A percentile compares a stretch with the other conserved stretches of the same genome.
phyloP scores from a whole-genome alignment of 1,140 invertebrate genomes.

The Aphaenogaster rudis region DNA sequence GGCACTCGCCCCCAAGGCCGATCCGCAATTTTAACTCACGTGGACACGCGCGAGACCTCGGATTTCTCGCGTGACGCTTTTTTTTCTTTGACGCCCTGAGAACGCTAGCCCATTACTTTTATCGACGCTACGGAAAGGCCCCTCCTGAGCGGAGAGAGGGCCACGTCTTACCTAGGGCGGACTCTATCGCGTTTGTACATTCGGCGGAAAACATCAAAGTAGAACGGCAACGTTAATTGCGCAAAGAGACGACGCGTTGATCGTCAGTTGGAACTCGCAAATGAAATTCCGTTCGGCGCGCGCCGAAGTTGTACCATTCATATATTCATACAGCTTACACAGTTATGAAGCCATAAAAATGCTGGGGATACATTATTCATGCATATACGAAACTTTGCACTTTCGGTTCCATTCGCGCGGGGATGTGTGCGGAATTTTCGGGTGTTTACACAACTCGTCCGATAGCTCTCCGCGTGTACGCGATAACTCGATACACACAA shows the following conservation, averaged over 20 bases:
- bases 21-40: conserved; percentile 62
- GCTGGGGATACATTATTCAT: neutral
- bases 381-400: neutral
- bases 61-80: conserved; percentile 42
- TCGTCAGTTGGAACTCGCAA: neutral
- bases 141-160: neutral
- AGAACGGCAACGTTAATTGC: neutral
- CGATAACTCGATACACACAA: neutral
- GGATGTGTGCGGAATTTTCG: neutral
- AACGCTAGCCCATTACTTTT: conserved; percentile 13
- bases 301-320: neutral
- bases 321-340: neutral
- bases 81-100: conserved; percentile 13
- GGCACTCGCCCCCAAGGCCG: conserved; percentile 54
- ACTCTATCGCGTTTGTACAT: neutral
- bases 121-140: neutral
- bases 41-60: conserved; percentile 53
- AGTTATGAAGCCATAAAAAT: conserved; percentile 14
- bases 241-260: neutral
- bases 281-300: neutral
- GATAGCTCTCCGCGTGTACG: neutral
- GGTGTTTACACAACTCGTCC: conserved; percentile 16
- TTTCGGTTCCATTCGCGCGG: neutral
- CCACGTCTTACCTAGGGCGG: neutral
- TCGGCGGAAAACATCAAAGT: neutral